Evolutionary conservation across 2,888 invertebrate species (phyloP).

Genomic region (Halictus quadricinctus): DNA sequence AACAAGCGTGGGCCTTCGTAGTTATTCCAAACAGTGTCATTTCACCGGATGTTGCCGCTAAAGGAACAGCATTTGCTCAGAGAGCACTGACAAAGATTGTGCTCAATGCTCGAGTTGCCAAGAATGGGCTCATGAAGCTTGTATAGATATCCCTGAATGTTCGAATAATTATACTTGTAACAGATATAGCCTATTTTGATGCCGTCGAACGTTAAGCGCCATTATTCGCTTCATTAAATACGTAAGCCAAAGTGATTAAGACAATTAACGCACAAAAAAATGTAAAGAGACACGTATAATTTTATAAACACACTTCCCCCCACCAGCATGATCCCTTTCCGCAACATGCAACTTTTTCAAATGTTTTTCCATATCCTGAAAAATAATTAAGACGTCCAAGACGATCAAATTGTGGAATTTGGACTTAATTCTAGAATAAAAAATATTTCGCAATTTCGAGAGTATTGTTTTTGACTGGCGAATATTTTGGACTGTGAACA

Average conservation of each 20-base stretch:
- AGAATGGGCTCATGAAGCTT: neutral
- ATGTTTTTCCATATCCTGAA: neutral
- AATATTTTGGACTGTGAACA: neutral
- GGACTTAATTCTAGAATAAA: neutral
- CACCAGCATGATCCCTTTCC: neutral
- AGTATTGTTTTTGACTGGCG: neutral
- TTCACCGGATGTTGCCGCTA: neutral
- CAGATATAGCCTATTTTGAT: neutral
- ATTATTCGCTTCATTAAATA: neutral
- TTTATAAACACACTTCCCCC: neutral
- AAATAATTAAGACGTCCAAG: neutral
- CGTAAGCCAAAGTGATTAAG: neutral
- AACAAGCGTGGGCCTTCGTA: neutral
- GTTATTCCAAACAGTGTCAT: neutral
- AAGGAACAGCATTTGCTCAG: neutral
- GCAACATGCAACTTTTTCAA: neutral
- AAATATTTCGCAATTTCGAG: neutral
- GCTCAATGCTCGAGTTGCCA: neutral
- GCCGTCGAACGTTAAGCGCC: neutral
- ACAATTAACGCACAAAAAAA: neutral
- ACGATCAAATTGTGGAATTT: neutral
- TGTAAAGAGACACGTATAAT: neutral
- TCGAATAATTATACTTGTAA: neutral
- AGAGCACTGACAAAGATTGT: neutral
- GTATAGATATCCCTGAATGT: neutral